These are phyloP conservation scores for Mycetomoellerius zeteki DNA, from an alignment of 1,140 invertebrate genomes.

Conservation along the genomic window DNA sequence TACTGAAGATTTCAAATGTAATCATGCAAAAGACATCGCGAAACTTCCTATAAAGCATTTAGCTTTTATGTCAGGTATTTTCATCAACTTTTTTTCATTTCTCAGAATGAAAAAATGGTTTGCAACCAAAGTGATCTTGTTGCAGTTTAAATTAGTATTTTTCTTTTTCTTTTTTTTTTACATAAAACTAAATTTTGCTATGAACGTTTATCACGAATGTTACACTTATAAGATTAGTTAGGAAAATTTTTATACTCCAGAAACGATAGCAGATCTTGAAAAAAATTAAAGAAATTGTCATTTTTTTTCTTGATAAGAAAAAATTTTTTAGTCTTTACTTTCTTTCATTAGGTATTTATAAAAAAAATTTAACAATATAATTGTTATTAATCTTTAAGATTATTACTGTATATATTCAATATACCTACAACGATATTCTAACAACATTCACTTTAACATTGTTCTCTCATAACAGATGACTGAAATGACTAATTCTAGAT, in stretches of 20 bases:
- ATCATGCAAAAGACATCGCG: slow-evolving; percentile 26
- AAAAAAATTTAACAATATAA: not conserved
- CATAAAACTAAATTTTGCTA: not conserved
- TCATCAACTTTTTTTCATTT: slow-evolving; percentile 32
- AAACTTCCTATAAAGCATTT: not conserved
- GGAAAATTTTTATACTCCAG: not conserved
- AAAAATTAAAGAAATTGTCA: not conserved
- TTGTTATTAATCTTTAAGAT: not conserved
- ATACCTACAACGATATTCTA: not conserved
- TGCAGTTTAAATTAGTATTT: slow-evolving; percentile 8
- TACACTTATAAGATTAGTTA: not conserved
- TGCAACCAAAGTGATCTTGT: not conserved
- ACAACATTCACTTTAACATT: not conserved
- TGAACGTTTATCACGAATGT: not conserved
- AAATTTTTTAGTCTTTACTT: not conserved
- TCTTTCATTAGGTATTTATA: not conserved
- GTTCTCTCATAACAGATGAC: not conserved
- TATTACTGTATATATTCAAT: no score
- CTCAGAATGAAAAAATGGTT: not conserved
- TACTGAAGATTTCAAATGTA: slow-evolving; percentile 14
- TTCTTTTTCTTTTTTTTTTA: not conserved
- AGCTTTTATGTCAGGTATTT: slow-evolving; percentile 19
- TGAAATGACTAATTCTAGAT: not conserved
- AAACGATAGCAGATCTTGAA: not conserved
- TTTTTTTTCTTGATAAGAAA: not conserved